phyloP scores from a whole-genome alignment of 2,797 vertebrate species.

The Saxicola maurus region DNA sequence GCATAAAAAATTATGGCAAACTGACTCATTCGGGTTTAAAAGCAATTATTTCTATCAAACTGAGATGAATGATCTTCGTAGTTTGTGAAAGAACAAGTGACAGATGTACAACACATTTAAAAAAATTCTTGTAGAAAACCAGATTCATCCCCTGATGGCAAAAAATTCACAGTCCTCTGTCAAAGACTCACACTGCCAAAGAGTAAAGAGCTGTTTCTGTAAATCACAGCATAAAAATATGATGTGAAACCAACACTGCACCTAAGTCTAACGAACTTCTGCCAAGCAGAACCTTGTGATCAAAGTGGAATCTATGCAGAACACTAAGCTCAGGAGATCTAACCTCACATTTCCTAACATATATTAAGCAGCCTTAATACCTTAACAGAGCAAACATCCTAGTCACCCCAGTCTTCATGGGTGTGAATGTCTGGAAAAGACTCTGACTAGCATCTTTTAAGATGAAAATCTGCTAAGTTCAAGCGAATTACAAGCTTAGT shows the following conservation, averaged over 20 bases:
- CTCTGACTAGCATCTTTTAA: background rate
- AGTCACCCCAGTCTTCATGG: background rate
- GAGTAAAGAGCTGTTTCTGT: background rate
- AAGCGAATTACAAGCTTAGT: background rate
- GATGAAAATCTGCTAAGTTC: background rate
- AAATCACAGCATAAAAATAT: background rate
- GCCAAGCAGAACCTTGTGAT: background rate
- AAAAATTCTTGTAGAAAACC: background rate
- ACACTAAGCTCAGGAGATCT: background rate
- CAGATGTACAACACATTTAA: background rate
- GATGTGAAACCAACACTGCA: background rate
- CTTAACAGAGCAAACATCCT: rapidly evolving
- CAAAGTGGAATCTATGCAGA: background rate
- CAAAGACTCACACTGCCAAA: background rate
- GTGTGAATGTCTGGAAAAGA: background rate
- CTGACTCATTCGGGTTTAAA: background rate
- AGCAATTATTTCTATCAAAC: background rate
- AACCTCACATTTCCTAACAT: background rate
- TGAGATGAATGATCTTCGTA: background rate
- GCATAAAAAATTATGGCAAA: background rate
- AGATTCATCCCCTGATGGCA: background rate
- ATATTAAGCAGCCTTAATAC: background rate
- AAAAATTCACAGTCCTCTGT: background rate
- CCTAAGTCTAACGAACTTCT: background rate
- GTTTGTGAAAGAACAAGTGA: background rate